Percentiles rank a stretch among this genome's conserved stretches.
Evolutionary conservation across 1,140 invertebrate genomes (phyloP).

Genomic region (Phymorhynchus buccinoides): DNA sequence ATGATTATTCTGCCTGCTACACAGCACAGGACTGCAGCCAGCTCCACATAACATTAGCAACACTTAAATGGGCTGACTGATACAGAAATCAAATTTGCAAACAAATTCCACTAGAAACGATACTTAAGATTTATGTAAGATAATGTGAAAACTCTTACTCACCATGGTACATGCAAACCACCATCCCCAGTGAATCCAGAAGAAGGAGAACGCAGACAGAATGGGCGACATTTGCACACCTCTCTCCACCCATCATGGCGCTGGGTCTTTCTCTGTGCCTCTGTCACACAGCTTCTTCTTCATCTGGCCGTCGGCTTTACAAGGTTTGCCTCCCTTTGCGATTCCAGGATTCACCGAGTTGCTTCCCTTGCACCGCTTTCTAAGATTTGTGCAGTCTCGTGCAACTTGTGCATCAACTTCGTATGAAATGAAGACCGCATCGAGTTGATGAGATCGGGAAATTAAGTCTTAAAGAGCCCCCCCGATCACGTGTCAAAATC

Average conservation of each 20-base stretch:
- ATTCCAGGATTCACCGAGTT: not conserved
- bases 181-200: not conserved
- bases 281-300: not conserved
- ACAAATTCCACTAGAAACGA: not conserved
- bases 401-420: too few relatives aligned
- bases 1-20: not conserved
- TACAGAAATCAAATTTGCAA: not conserved
- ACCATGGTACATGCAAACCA: not conserved
- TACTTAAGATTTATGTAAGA: not conserved
- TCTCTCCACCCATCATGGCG: not conserved
- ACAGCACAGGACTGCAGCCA: not conserved
- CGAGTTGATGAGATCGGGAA: too few relatives aligned
- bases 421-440: too few relatives aligned
- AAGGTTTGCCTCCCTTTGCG: not conserved
- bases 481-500: too few relatives aligned
- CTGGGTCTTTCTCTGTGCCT: not conserved
- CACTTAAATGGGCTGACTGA: not conserved
- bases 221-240: not conserved
- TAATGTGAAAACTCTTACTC: not conserved
- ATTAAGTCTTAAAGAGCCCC: too few relatives aligned
- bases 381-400: too few relatives aligned
- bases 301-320: not conserved
- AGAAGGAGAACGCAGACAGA: not conserved
- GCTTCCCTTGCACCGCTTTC: not conserved
- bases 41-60: not conserved